Evolutionary conservation across 2,113 vertebrate species (phyloP).

Genomic region (Romanogobio albipinnatus): DNA sequence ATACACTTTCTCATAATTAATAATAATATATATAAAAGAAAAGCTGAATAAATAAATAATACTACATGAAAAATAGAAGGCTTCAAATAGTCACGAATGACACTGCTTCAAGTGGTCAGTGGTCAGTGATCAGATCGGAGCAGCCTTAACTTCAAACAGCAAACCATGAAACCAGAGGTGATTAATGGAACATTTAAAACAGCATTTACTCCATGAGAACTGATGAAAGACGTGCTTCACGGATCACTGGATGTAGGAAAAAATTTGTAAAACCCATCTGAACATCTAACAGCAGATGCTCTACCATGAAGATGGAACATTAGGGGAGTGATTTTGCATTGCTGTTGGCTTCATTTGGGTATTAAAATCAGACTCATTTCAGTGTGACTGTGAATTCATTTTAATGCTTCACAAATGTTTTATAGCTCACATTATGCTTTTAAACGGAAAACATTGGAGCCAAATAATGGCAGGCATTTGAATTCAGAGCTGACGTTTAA

Average conservation of each 20-base stretch:
- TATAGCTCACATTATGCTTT: slow-evolving; percentile 1
- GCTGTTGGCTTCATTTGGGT: slow-evolving; percentile 13
- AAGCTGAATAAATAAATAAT: no score
- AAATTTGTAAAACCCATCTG: not conserved
- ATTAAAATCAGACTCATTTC: slow-evolving; percentile 22
- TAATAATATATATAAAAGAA: no score
- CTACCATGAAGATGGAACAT: not conserved
- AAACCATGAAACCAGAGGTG: not conserved
- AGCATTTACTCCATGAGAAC: not conserved
- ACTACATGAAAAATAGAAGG: no score
- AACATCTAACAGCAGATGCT: not conserved
- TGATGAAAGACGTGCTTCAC: not conserved
- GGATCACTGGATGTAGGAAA: not conserved
- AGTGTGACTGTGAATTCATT: not conserved
- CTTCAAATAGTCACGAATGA: no score
- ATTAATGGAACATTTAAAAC: not conserved
- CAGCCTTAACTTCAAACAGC: no score
- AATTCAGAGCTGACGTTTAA: not conserved
- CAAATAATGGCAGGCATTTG: not conserved
- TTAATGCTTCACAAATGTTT: not conserved
- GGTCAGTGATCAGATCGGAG: no score
- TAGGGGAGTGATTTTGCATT: not conserved
- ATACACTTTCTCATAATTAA: no score
- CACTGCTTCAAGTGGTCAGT: no score
- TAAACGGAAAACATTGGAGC: not conserved